Evolutionary conservation across 2,888 invertebrate species (phyloP).

Genomic region (Crepidodera aurea): DNA sequence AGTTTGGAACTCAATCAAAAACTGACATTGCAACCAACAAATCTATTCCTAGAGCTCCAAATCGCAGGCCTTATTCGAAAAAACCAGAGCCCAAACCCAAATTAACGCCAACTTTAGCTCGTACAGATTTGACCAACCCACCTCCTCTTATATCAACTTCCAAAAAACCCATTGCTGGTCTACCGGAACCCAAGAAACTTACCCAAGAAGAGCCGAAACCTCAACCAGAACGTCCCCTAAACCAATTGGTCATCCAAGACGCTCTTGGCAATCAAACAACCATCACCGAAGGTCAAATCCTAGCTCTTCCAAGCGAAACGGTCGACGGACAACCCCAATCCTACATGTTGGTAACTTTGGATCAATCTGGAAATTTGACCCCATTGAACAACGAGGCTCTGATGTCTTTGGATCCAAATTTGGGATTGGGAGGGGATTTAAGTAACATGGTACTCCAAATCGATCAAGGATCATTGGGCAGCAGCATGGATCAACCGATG

Average conservation of each 20-base stretch:
- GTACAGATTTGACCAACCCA: not conserved
- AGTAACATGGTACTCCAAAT: constrained; percentile 66
- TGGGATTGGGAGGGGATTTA: constrained; percentile 61
- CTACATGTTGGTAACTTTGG: constrained; percentile 76
- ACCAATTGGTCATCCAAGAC: constrained; percentile 60
- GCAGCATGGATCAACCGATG: constrained; percentile 21
- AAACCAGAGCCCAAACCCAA: constrained; percentile 39
- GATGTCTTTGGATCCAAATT: constrained; percentile 66
- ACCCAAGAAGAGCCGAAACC: constrained; percentile 19
- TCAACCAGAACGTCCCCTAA: constrained; percentile 49
- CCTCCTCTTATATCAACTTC: constrained; percentile 14
- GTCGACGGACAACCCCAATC: constrained; percentile 76
- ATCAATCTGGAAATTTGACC: constrained; percentile 74
- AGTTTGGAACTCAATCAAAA: constrained; percentile 29
- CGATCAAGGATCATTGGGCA: constrained; percentile 57
- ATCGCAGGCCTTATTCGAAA: constrained; percentile 36
- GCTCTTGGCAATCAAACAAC: constrained; percentile 60
- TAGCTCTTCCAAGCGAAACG: constrained; percentile 75
- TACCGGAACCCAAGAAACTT: constrained; percentile 32
- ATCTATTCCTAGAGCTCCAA: constrained; percentile 13
- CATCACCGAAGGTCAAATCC: constrained; percentile 70
- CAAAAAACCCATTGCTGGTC: not conserved
- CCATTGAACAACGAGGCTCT: constrained; percentile 76
- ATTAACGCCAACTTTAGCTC: constrained; percentile 11
- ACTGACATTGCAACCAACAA: constrained; percentile 3